phyloP scores from a whole-genome alignment of 2,797 vertebrate genomes.

The Aulostomus chinensis region DNA sequence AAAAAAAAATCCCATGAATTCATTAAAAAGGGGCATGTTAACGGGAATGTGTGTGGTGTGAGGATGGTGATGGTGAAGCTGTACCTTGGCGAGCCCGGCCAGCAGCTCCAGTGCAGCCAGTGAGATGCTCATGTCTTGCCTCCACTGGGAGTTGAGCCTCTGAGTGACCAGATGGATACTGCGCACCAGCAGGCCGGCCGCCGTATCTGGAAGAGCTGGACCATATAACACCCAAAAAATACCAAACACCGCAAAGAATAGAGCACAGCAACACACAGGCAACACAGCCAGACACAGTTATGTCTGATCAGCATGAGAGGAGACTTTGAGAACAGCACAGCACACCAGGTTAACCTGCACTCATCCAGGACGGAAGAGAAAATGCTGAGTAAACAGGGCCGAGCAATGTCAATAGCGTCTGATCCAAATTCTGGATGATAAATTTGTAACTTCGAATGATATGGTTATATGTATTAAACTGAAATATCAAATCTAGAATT shows the following conservation, averaged over 20 bases:
- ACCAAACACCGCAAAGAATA: slow-evolving; percentile 88
- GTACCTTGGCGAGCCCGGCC: slow-evolving; percentile 95
- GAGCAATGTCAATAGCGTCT: slow-evolving; percentile 26
- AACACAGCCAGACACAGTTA: slow-evolving; percentile 33
- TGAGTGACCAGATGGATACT: slow-evolving; percentile 97
- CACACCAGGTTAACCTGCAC: slow-evolving; percentile 11
- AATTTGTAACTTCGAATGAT: too few relatives aligned
- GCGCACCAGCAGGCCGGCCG: slow-evolving; percentile 93
- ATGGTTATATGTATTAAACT: too few relatives aligned
- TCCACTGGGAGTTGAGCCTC: slow-evolving; percentile 94
- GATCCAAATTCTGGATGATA: too few relatives aligned
- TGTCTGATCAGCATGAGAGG: slow-evolving; percentile 38
- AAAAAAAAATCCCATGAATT: background rate
- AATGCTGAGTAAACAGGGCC: slow-evolving; percentile 14
- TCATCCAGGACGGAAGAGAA: background rate
- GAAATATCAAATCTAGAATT: too few relatives aligned
- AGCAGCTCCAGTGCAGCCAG: slow-evolving; percentile 94
- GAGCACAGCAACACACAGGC: slow-evolving; percentile 57
- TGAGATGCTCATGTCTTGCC: slow-evolving; percentile 96
- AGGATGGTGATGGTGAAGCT: background rate
- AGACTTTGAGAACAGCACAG: slow-evolving; percentile 14
- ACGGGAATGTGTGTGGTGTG: background rate
- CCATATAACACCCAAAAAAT: slow-evolving; percentile 83
- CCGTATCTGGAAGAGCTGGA: slow-evolving; percentile 97
- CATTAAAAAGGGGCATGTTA: too few relatives aligned